These are phyloP conservation scores for Ormyrus pomaceus DNA, from an alignment of 2,888 invertebrate genomes.

Conservation along the genomic window DNA sequence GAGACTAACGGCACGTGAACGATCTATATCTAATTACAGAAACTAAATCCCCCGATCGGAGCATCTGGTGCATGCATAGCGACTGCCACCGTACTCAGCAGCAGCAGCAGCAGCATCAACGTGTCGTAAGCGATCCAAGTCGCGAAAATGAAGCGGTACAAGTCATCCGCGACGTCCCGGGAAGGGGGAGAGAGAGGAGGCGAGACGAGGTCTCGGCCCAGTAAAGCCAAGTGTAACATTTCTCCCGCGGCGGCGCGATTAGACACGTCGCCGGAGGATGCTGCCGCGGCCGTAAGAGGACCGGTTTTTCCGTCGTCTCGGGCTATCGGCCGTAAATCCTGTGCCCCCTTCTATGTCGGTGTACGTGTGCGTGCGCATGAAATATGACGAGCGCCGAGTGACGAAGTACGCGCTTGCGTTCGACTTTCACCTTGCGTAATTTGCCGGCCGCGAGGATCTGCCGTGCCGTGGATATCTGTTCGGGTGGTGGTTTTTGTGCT, in stretches of 20 bases:
- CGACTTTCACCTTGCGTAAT: constrained; percentile 55
- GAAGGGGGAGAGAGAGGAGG: not conserved
- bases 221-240: constrained; percentile 43
- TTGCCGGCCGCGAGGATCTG: not conserved
- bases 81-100: not conserved
- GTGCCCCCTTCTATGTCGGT: not conserved
- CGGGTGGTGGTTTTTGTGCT: not conserved
- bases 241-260: constrained; percentile 12
- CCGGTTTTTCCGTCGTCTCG: constrained; percentile 31
- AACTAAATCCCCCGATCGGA: not conserved
- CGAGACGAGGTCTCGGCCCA: constrained; percentile 33
- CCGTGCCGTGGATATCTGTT: no score
- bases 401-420: constrained; percentile 13
- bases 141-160: constrained; percentile 30
- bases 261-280: constrained; percentile 35
- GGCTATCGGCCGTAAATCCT: constrained; percentile 29
- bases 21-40: constrained; percentile 9
- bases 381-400: constrained; percentile 27
- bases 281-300: constrained; percentile 9
- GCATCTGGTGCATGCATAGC: constrained; percentile 10
- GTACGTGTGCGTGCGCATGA: not conserved
- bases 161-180: not conserved
- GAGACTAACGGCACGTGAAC: not conserved
- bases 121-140: not conserved
- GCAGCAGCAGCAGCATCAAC: not conserved